Base-by-base conservation (phyloP, 2,888 invertebrate genomes). In the Caradrina clavipalpis region DNA sequence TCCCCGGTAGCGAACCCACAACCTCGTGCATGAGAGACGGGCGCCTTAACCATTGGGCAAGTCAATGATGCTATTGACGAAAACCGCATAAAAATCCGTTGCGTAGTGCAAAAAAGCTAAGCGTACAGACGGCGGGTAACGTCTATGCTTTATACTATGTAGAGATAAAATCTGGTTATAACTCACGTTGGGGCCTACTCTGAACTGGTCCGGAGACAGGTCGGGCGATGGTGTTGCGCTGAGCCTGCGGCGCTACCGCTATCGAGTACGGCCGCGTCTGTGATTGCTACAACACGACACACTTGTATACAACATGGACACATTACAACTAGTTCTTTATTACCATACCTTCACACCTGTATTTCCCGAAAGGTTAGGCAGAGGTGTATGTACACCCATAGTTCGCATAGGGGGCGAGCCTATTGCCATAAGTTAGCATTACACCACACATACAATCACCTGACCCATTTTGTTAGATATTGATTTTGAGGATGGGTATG, bases 231-330 rank as follows among this genome's bases (percentile, higher is more conserved):
- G 15, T 17, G 26, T 56, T 51, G n/a, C 88, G 0, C 4, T 94
- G 89, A 6, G 90, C 83, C 45, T 91, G 92, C 1, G 93, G 78
- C 57, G 92, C 81, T 1, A 91, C 91, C 76, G 94, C 93, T 88
- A 93, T 88, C 0, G 94, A 92, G 68, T 92, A 92, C 1, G 95
- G 94, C 45, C 95, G 88, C 11, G 91, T 86, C 15, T 89, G 67
- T 0, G 94, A 90, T n/a, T 94, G 91, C 95, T 95, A 88, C 0
- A 88, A 89, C 19, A 73, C 50, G 63, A 60, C 70, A 79, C 57
- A 78, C 58, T 73, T 31, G 69, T 67, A 72, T 63, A 56, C 21
- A 59, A 42, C 17, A 54, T 1, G 1, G 11, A 1, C 21, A 51
- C 7, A 45, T 45, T 35, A 11, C 0, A 5, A 45, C 5, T 11